These are phyloP conservation scores for Tympanuchus pallidicinctus DNA, from an alignment of 2,113 vertebrate genomes.

Conservation along the genomic window DNA sequence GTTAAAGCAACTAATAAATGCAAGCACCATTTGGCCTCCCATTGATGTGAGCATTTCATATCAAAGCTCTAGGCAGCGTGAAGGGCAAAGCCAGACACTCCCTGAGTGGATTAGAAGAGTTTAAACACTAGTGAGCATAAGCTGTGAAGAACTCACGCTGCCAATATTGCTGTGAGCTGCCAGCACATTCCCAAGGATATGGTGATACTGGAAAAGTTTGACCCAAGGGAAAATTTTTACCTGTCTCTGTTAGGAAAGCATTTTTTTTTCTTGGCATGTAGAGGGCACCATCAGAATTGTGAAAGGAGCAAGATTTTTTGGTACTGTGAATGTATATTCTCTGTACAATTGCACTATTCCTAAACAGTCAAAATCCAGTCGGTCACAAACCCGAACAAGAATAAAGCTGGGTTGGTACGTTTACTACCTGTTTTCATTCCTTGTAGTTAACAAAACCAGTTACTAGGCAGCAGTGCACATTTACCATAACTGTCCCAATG, in stretches of 20 bases:
- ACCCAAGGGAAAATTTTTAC: neutral
- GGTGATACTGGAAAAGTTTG: neutral
- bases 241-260: neutral
- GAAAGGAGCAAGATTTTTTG: neutral
- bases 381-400: neutral
- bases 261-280: neutral
- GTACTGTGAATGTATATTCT: neutral
- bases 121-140: neutral
- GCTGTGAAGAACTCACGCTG: neutral
- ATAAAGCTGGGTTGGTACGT: neutral
- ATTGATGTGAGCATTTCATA: neutral
- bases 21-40: neutral
- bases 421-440: neutral
- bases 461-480: neutral
- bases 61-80: neutral
- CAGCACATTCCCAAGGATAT: neutral
- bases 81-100: constrained; percentile 9
- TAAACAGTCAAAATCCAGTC: neutral
- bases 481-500: neutral
- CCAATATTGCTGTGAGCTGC: neutral
- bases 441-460: neutral
- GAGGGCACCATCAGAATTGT: neutral
- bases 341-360: neutral
- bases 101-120: neutral
- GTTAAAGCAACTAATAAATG: neutral